phyloP scores from a whole-genome alignment of 2,113 vertebrate genomes.

The Oryzias celebensis region DNA sequence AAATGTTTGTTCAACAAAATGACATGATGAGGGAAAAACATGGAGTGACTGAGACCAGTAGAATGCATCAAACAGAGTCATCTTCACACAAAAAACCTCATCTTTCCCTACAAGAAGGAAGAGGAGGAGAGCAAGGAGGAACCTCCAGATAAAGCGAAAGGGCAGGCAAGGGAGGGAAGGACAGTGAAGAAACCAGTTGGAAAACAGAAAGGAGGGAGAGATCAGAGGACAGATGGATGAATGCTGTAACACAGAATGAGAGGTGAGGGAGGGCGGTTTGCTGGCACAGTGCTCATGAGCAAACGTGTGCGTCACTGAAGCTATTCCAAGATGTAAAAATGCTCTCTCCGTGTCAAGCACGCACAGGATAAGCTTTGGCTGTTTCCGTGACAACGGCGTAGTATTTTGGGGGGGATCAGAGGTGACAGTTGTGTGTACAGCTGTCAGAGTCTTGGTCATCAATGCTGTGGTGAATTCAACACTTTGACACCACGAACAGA shows the following conservation, averaged over 20 bases:
- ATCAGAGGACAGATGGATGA: slow-evolving; percentile 67
- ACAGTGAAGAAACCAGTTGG: not conserved
- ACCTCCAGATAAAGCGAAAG: not conserved
- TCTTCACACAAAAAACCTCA: not conserved
- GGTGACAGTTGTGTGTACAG: slow-evolving; percentile 22
- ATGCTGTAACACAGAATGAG: slow-evolving; percentile 62
- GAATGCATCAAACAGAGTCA: not conserved
- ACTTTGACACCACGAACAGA: slow-evolving; percentile 17
- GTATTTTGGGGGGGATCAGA: slow-evolving; percentile 53
- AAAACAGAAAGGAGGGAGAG: slow-evolving; percentile 7
- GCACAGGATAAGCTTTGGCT: slow-evolving; percentile 39
- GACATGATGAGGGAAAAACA: not conserved
- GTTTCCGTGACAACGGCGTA: slow-evolving; percentile 69
- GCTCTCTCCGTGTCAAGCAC: slow-evolving; percentile 14
- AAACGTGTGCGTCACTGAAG: slow-evolving; percentile 71
- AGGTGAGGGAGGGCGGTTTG: slow-evolving; percentile 61
- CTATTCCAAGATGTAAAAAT: slow-evolving; percentile 73
- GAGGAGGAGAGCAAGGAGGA: slow-evolving; percentile 17
- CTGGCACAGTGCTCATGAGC: slow-evolving; percentile 58
- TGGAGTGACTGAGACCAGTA: slow-evolving; percentile 3
- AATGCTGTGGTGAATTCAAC: slow-evolving; percentile 14
- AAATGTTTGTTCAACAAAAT: slow-evolving; percentile 1
- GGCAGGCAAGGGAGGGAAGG: not conserved
- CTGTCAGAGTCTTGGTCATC: slow-evolving; percentile 31
- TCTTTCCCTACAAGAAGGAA: not conserved